Evolutionary conservation across 2,888 invertebrate species (phyloP).

Genomic region (Ischnus inquisitorius): DNA sequence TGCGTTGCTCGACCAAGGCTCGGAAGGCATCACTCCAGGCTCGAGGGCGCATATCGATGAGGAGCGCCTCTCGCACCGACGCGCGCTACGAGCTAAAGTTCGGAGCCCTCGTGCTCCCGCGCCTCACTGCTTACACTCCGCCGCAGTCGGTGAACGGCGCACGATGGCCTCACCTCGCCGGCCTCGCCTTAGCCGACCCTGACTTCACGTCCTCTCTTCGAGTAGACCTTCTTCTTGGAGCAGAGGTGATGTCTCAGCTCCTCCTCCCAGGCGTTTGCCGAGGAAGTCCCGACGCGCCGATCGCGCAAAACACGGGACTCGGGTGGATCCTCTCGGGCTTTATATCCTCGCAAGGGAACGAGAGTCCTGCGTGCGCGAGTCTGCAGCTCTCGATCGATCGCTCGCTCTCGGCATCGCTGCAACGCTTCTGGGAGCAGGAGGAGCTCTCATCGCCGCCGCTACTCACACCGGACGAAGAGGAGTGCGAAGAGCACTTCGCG

Average conservation of each 20-base stretch:
- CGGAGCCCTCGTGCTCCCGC: background rate
- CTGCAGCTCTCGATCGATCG: background rate
- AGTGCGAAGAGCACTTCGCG: conserved; percentile 7
- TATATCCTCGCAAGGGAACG: background rate
- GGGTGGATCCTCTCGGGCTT: background rate
- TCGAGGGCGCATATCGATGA: background rate
- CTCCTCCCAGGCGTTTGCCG: conserved; percentile 9
- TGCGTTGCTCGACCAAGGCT: too few species aligned
- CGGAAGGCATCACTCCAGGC: background rate
- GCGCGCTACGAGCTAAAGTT: background rate
- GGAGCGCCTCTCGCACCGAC: background rate
- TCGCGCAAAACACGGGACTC: background rate
- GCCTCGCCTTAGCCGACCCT: background rate
- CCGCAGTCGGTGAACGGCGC: background rate
- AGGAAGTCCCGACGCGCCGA: background rate
- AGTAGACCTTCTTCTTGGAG: conserved; percentile 32
- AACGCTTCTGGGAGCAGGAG: conserved; percentile 36
- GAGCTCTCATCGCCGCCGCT: conserved; percentile 9
- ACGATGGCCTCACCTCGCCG: background rate
- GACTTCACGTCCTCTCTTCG: background rate
- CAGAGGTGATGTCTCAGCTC: conserved; percentile 20
- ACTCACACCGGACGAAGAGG: background rate
- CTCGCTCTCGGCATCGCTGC: background rate
- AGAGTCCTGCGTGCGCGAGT: background rate
- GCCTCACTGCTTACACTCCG: background rate